Base-by-base conservation (phyloP, 2,888 invertebrate species). In the Ormyrus labotus region DNA sequence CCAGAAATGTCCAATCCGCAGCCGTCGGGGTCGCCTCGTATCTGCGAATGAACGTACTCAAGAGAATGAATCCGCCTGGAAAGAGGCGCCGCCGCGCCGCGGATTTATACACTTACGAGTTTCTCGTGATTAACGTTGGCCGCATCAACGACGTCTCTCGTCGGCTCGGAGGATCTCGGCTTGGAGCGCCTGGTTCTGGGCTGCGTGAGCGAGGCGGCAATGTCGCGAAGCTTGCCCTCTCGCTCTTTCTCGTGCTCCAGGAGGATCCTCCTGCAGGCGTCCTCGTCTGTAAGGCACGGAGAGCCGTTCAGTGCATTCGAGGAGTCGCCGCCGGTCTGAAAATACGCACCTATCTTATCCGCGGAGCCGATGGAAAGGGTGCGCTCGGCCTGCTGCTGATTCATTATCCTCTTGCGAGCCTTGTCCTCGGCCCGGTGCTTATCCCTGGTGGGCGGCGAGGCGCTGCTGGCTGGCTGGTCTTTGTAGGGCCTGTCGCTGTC, bases 21-120 rank as follows among this genome's bases (percentile, higher is more conserved):
- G 10, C 96, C 96, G 87, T 96, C 96, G 48, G 96, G 96, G 90
- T 96, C 95, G 13, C 96, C 96, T 80, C 96, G 93, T 80, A 94
- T 94, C 93, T 95, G 89, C 72, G 88, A 78, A 81, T 10, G 8
- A 50, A 72, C 53, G 80, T 53, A 50, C 9, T 34, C 34, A 34
- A 34, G 2, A 34, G 34, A 34, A 34, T 4, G 34, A 34, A 34
- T 34, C 34, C 34, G 34, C 2, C 4, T 3, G 34, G 3, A 34
- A 34, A 4, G 34, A 34, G 34, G 34, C 34, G 34, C 34, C 34
- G 34, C 34, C 34, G 34, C 4, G 34, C 34, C 34, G 4, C 34
- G 34, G 4, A n/a, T 34, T 55, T 4, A 60, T 10, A 11, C 11
- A 84, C 86, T 85, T 82, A 91, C 91, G 77, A 90, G 87, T 87